These are phyloP conservation scores for Galendromus occidentalis DNA, from an alignment of 1,140 invertebrate species.

Conservation along the genomic window DNA sequence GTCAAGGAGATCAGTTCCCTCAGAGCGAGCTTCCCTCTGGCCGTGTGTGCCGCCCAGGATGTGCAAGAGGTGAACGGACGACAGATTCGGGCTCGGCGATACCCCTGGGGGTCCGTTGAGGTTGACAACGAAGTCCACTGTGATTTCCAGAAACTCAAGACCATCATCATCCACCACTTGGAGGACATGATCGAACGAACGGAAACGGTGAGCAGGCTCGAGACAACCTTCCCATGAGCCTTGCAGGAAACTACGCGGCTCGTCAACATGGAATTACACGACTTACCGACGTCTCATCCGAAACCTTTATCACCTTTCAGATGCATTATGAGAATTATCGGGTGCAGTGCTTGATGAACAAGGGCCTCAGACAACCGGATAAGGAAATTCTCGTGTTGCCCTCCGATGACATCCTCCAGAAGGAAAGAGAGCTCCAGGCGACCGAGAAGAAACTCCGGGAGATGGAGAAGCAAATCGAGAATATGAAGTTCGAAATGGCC, in stretches of 20 bases:
- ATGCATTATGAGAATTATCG: slow-evolving; percentile 3
- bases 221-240: no score
- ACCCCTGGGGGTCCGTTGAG: slow-evolving; percentile 44
- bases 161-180: background rate
- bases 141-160: slow-evolving; percentile 38
- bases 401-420: background rate
- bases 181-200: slow-evolving; percentile 7
- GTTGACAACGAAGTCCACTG: slow-evolving; percentile 44
- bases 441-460: background rate
- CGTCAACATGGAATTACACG: no score
- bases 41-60: slow-evolving; percentile 26
- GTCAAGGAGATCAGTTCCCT: background rate
- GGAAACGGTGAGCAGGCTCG: background rate
- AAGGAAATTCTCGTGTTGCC: slow-evolving; percentile 6
- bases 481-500: background rate
- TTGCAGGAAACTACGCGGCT: no score
- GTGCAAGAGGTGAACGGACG: slow-evolving; percentile 26
- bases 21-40: slow-evolving; percentile 24
- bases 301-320: background rate
- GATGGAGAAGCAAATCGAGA: background rate
- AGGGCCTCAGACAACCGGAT: background rate
- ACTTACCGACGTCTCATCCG: background rate
- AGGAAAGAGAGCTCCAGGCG: background rate
- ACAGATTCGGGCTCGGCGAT: slow-evolving; percentile 34
- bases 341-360: background rate